Percentiles rank a stretch among this genome's conserved stretches.
These are phyloP conservation scores for Rhynchopsitta pachyrhyncha DNA, from an alignment of 2,113 vertebrate species.

Conservation along the genomic window DNA sequence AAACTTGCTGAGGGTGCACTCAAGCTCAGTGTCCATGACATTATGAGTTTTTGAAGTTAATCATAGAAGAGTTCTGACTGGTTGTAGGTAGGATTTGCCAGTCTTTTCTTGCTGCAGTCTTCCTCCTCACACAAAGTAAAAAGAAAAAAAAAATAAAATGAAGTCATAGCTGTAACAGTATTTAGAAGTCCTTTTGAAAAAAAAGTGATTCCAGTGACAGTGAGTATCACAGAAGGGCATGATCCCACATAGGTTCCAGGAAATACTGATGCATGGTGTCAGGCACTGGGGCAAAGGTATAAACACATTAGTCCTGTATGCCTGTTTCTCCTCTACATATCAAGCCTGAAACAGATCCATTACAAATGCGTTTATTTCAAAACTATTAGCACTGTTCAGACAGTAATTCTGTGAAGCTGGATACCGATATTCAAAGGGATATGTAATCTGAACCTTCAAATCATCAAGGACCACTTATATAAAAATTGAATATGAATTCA, in stretches of 20 bases:
- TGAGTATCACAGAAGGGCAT: background rate
- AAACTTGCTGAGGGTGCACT: background rate
- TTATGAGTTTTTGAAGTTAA: background rate
- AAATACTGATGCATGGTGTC: background rate
- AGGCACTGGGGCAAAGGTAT: background rate
- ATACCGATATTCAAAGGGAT: conserved; percentile 2
- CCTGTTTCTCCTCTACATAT: background rate
- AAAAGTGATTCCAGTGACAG: background rate
- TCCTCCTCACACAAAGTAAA: background rate
- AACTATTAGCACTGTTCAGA: background rate
- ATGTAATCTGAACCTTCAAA: conserved; percentile 35
- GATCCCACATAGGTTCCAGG: background rate
- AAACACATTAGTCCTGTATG: background rate
- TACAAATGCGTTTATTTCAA: background rate
- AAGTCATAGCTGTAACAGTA: background rate
- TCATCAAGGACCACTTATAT: conserved; percentile 32
- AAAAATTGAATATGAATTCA: conserved; percentile 69
- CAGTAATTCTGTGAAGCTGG: background rate
- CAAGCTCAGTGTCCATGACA: background rate
- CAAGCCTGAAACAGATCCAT: background rate
- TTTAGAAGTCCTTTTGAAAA: background rate
- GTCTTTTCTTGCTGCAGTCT: background rate
- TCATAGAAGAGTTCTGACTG: background rate
- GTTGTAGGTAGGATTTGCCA: background rate
- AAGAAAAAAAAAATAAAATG: background rate